Evolutionary conservation across 2,797 vertebrate species (phyloP), one percentile per base, ranked within the genome.

Genomic region (Enteromius fasciolatus): DNA sequence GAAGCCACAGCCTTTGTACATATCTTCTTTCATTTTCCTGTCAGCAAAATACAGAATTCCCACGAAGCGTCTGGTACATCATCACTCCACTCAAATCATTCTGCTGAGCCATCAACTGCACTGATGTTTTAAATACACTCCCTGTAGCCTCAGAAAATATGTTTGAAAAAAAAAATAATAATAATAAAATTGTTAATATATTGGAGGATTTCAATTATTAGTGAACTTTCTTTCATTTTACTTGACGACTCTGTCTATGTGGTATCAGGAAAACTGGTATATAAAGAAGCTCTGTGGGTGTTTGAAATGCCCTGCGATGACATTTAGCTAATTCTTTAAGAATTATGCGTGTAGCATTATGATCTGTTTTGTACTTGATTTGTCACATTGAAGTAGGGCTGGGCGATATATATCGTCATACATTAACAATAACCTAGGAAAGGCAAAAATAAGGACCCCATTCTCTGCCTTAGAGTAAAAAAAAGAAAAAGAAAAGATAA

Each of bases 21-120:
- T 31, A 82, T 80, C 31, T 36, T 46, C 74, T 82, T 68, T 46
- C 39, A 63, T 70, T 67, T 54, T 77, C 67, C 68, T 76, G 72
- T 76, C 82, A 73, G 54, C 70, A 69, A 78, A 48, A 68, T 54
- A 31, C 80, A 57, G 68, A 78, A 81, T 54, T 82, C 80, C 78
- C 70, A 57, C 46, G 69, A 63, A 72, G 48, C 72, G 28, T 80
- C 66, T 79, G 5, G 39, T 76, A 46, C 57, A 66, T 74, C 73
- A 76, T 80, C 82, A 72, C 74, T 86, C 84, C 79, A 87, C 90
- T 87, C 39, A 69, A 84, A 67, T 61, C 84, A 17, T 94, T 92
- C 95, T 93, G 92, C 88, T 91, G 89, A 92, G 85, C 93, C 93
- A 92, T 96, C 93, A 96, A 95, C 94, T 96, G 96, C 97, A 97